Conservation (phyloP, 1,140 invertebrate species). For the Geopemphigus sp. region DNA sequence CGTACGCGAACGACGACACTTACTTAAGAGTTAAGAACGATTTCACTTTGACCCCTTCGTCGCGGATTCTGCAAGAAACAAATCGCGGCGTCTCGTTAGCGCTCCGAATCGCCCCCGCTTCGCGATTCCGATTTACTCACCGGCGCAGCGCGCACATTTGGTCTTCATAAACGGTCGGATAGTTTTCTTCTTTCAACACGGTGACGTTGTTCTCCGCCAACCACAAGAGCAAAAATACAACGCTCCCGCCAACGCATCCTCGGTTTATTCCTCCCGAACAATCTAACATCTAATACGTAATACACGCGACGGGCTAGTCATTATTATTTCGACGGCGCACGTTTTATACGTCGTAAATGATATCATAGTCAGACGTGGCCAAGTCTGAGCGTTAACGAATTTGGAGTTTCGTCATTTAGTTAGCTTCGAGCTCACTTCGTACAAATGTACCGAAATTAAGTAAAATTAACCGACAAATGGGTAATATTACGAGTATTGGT, state of each 20-base stretch:
- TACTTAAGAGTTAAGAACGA: slow-evolving; percentile 47
- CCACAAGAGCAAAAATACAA: slow-evolving; percentile 74
- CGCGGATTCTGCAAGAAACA: neutral
- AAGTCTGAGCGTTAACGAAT: too few species aligned
- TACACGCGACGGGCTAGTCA: too few species aligned
- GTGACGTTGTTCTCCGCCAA: slow-evolving; percentile 61
- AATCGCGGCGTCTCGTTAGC: neutral
- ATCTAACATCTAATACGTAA: slow-evolving; percentile 68
- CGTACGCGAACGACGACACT: neutral
- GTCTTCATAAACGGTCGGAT: slow-evolving; percentile 66
- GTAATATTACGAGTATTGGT: too few species aligned
- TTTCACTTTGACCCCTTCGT: slow-evolving; percentile 28
- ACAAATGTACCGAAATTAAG: too few species aligned
- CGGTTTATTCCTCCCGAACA: slow-evolving; percentile 71
- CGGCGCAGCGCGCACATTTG: slow-evolving; percentile 53
- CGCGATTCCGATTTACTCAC: neutral
- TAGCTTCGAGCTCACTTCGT: too few species aligned
- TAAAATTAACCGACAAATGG: too few species aligned
- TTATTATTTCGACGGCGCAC: too few species aligned
- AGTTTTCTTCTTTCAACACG: slow-evolving; percentile 63
- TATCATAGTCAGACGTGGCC: too few species aligned
- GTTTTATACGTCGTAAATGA: too few species aligned
- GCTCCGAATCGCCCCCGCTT: neutral
- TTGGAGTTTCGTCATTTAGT: too few species aligned
- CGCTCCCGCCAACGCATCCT: slow-evolving; percentile 80